These are phyloP conservation scores for Empidonax alnorum DNA, from an alignment of 2,113 vertebrate species.

Conservation along the genomic window DNA sequence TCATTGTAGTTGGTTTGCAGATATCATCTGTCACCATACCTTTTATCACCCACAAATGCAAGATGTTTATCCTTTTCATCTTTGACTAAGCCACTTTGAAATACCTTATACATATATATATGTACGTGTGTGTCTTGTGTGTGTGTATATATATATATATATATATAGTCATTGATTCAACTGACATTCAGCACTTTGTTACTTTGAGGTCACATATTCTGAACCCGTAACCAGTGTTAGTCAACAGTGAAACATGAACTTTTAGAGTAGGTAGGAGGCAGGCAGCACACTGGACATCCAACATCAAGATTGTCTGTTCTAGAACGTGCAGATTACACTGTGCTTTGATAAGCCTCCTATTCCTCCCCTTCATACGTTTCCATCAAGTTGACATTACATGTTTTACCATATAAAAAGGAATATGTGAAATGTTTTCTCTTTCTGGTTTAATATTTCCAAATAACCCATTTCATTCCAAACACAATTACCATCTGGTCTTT, in stretches of 20 bases:
- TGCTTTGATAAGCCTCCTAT: neutral
- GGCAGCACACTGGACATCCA: slow-evolving; percentile 26
- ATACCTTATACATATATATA: neutral
- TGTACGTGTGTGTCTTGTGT: accelerated
- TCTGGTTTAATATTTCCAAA: slow-evolving; percentile 74
- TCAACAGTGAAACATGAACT: neutral
- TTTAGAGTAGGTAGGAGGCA: slow-evolving; percentile 29
- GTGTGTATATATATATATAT: neutral
- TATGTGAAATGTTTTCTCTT: slow-evolving; percentile 75
- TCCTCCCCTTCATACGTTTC: slow-evolving; percentile 13
- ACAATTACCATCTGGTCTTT: slow-evolving; percentile 71
- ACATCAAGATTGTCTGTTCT: neutral
- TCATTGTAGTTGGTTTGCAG: neutral
- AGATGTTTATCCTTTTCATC: neutral
- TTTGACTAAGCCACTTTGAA: neutral
- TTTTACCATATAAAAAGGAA: slow-evolving; percentile 65
- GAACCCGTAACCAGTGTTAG: neutral
- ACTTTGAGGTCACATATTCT: neutral
- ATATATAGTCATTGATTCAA: neutral
- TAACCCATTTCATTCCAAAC: slow-evolving; percentile 79
- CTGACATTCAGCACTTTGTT: neutral
- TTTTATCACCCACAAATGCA: neutral
- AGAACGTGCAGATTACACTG: neutral
- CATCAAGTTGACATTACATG: slow-evolving; percentile 72
- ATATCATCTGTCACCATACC: neutral